Evolutionary conservation across 2,888 invertebrate species (phyloP), one percentile per base, ranked within the genome.

Genomic region (Cremastinae sp.): DNA sequence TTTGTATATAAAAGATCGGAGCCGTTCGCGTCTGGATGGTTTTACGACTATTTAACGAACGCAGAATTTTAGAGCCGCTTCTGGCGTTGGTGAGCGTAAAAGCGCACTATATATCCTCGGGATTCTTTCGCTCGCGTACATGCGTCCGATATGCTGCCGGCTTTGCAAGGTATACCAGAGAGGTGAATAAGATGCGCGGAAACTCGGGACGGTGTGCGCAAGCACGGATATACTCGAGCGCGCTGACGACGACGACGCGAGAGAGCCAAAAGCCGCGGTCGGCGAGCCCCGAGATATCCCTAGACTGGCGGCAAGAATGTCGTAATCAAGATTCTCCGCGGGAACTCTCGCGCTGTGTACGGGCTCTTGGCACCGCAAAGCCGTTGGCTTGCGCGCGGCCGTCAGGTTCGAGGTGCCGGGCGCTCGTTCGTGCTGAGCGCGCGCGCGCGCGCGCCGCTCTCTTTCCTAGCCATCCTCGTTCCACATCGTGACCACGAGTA

Each of bases 271-370:
- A 28, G 28, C 56, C 68, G 76, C 69, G 72, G 68, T 76, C 66
- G 54, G 68, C 34, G 18, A 65, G 61, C 61, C 71, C 45, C 75
- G 69, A 62, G 78, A 78, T 56, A 78, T 78, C 69, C 69, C 65
- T 38, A 66, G 72, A 70, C 74, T 58, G 65, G 77, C 73, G 28
- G 74, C 78, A 78, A 78, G 78, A 80, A 78, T 80, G 79, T 77
- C 78, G 80, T 77, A 80, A 80, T 80, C 80, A 80, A 80, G 78
- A 80, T 78, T 80, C 78, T 78, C 80, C 66, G 61, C 68, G 77
- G 75, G 73, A 78, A 80, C 75, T 73, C 75, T 75, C 74, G 78
- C 56, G 58, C 72, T 49, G 47, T 72, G 68, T 71, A 69, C 70
- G 49, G 49, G 38, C 59, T 61, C 73, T 66, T 69, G 45, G 69